Base-by-base conservation (phyloP, 2,797 vertebrate genomes). In the Lycodopsis pacificus region DNA sequence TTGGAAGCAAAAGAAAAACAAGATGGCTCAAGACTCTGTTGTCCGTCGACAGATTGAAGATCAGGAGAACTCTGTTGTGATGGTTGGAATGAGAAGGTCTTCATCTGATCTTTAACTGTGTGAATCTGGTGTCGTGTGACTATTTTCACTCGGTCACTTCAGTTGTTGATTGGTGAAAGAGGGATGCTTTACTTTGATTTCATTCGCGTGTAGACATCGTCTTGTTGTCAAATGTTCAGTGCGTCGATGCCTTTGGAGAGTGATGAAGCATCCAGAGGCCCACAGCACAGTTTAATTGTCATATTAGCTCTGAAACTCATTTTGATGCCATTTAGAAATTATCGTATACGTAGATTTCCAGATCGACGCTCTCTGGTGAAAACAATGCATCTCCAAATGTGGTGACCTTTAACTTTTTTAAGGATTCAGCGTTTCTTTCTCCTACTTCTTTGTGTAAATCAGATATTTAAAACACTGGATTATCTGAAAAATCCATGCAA, bases 21-120 rank as follows among this genome's bases (percentile, higher is more conserved):
- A 27, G 61, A 44, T 1, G 40, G 62, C 27, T 46, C 65, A 46
- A 30, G 53, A 22, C 22, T 64, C 74, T 36, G 20, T 53, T 3
- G 8, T 14, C 22, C 11, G 2, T 19, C 3, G 0, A 15, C 6
- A 5, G 58, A 10, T 5, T 13, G 36, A 59, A 2, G 0, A 57
- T 57, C 27, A 67, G 20, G 69, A 65, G 1, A 25, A 49, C 49
- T 77, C 69, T 46, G 80, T 77, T 38, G 0, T 56, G 40, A 76
- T 72, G 48, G 34, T 67, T 65, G 44, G 73, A 46, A 48, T 64
- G 58, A 58, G 27, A 73, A 44, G 15, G 20, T 54, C 61, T 51
- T 19, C 56, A 38, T 46, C 32, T 53, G 34, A 38, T 17, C 64
- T 30, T 38, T 48, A 42, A 72, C 46, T 42, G 7, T 59, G 19